phyloP scores from a whole-genome alignment of 53 echinoderm and acorn worm species.

The Temnopleurus reevesii region DNA sequence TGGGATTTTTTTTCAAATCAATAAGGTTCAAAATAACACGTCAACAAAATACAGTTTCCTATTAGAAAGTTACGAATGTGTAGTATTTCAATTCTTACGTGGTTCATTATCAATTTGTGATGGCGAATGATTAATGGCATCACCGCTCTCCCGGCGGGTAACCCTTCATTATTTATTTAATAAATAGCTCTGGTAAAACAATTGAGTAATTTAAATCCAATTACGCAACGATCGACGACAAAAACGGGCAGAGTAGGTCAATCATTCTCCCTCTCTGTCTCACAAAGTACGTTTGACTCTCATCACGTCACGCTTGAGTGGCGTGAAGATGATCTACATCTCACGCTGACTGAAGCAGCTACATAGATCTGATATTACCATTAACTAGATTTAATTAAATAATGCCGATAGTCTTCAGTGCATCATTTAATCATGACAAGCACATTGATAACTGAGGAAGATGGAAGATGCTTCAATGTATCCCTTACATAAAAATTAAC shows the following conservation, averaged over 20 bases:
- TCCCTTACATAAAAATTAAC: not conserved
- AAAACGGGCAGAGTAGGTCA: slow-evolving; percentile 29
- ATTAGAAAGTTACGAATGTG: not conserved
- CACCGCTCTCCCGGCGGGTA: slow-evolving; percentile 20
- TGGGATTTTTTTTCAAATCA: not conserved
- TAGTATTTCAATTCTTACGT: not conserved
- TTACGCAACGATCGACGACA: slow-evolving; percentile 45
- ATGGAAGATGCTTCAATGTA: not conserved
- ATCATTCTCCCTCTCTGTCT: slow-evolving; percentile 27
- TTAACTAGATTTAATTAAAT: slow-evolving; percentile 64
- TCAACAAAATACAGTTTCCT: not conserved
- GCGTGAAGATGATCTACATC: slow-evolving; percentile 17
- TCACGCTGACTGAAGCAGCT: slow-evolving; percentile 31
- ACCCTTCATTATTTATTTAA: slow-evolving; percentile 64
- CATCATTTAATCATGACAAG: slow-evolving; percentile 56
- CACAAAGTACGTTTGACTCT: slow-evolving; percentile 49
- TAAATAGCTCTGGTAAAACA: slow-evolving; percentile 62
- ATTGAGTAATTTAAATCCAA: slow-evolving; percentile 60
- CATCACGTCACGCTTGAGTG: slow-evolving; percentile 36
- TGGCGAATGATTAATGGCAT: slow-evolving; percentile 50
- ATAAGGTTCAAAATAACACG: not conserved
- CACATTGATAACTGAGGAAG: slow-evolving; percentile 26
- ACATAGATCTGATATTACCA: slow-evolving; percentile 44
- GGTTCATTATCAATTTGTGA: slow-evolving; percentile 52
- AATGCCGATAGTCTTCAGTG: slow-evolving; percentile 55